Evolutionary conservation across 2,888 invertebrate species (phyloP).

Genomic region (Eupithecia abbreviata): DNA sequence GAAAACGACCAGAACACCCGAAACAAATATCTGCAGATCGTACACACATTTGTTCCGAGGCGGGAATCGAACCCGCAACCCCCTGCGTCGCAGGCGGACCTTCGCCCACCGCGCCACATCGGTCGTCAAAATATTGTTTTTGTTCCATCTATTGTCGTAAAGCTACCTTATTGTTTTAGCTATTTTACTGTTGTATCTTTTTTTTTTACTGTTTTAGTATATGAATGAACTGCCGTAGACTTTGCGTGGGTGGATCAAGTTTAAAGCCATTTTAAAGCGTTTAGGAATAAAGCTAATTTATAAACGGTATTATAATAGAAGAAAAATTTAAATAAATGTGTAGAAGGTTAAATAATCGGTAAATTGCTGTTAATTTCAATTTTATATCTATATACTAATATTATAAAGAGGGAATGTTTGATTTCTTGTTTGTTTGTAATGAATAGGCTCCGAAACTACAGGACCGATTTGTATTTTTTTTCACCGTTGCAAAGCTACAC

Average conservation of each 20-base stretch:
- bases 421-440: too few species aligned
- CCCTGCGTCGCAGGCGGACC: too few species aligned
- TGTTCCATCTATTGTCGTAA: not conserved
- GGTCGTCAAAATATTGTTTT: too few species aligned
- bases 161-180: not conserved
- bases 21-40: too few species aligned
- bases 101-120: too few species aligned
- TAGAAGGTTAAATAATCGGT: not conserved
- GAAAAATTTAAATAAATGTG: not conserved
- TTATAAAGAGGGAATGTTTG: too few species aligned
- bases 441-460: too few species aligned
- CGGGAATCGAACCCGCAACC: too few species aligned
- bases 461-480: too few species aligned
- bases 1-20: too few species aligned
- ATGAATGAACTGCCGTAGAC: not conserved
- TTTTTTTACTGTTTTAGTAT: not conserved
- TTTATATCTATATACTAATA: not conserved
- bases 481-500: too few species aligned
- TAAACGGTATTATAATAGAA: conserved; percentile 2
- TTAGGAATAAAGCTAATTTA: not conserved
- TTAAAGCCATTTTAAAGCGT: not conserved
- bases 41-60: too few species aligned
- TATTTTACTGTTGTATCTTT: not conserved
- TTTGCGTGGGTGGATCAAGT: conserved; percentile 3
- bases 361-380: not conserved